phyloP scores from a whole-genome alignment of 2,888 invertebrate genomes.

The Zaprionus bogoriensis region DNA sequence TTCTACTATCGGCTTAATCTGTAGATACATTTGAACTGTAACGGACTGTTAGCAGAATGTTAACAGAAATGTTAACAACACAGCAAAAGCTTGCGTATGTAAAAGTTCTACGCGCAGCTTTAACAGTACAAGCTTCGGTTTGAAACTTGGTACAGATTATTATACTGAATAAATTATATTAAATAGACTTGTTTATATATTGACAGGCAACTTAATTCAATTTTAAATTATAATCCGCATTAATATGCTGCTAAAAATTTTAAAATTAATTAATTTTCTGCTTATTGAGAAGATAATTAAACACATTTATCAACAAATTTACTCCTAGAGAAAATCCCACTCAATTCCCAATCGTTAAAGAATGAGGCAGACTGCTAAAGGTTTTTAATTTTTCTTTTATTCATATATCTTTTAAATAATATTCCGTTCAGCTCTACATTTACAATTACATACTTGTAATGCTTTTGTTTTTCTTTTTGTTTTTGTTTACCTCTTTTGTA shows the following conservation, averaged over 20 bases:
- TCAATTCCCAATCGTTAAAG: neutral
- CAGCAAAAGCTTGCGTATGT: constrained; percentile 3
- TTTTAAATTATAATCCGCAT: too few relatives aligned
- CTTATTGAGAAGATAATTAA: too few relatives aligned
- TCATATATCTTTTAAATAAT: constrained; percentile 75
- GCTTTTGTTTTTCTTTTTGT: constrained; percentile 46
- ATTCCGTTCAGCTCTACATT: constrained; percentile 77
- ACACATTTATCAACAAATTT: too few relatives aligned
- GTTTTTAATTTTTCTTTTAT: constrained; percentile 56
- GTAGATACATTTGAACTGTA: neutral
- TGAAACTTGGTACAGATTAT: too few relatives aligned
- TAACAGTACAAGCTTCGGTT: neutral
- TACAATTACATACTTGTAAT: constrained; percentile 78
- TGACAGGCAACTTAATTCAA: too few relatives aligned
- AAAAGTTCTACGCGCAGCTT: constrained; percentile 1
- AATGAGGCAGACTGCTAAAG: neutral
- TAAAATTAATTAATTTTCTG: too few relatives aligned
- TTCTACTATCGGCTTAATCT: neutral
- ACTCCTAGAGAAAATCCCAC: neutral
- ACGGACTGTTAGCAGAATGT: constrained; percentile 14
- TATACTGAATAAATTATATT: too few relatives aligned
- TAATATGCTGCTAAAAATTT: too few relatives aligned
- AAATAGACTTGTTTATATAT: too few relatives aligned
- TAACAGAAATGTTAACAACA: constrained; percentile 31
- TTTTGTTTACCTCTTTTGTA: constrained; percentile 30